Evolutionary conservation across 2,113 vertebrate species (phyloP).

Genomic region (Gymnorhina tibicen): DNA sequence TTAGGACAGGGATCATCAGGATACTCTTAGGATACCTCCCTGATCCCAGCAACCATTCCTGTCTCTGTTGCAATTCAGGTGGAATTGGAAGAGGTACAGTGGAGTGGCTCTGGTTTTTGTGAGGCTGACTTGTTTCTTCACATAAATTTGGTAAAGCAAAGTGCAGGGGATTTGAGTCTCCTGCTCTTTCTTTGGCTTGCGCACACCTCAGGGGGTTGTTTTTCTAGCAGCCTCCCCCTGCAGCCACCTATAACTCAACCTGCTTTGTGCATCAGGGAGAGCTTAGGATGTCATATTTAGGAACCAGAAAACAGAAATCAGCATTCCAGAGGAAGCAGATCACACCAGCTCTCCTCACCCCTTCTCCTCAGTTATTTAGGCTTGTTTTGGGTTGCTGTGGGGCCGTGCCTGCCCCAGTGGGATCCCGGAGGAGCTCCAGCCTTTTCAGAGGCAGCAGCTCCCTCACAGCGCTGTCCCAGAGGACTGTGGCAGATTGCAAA

Average conservation of each 20-base stretch:
- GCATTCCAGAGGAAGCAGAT: neutral
- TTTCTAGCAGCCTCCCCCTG: neutral
- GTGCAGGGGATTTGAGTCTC: neutral
- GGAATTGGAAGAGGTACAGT: neutral
- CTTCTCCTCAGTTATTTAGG: neutral
- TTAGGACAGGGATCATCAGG: neutral
- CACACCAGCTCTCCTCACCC: neutral
- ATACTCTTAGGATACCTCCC: neutral
- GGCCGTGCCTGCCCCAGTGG: neutral
- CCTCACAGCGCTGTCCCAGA: neutral
- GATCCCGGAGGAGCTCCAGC: neutral
- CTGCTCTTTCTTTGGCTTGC: neutral
- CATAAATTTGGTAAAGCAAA: neutral
- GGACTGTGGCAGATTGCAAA: conserved; percentile 23
- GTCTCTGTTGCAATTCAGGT: neutral
- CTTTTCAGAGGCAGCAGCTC: neutral
- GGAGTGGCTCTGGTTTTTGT: neutral
- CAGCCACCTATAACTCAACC: fast-evolving
- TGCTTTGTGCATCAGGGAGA: fast-evolving
- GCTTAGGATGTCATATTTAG: neutral
- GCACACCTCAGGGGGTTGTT: neutral
- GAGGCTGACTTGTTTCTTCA: neutral
- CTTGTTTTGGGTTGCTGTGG: neutral
- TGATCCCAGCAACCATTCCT: fast-evolving
- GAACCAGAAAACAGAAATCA: neutral